These are phyloP conservation scores for Ceryle rudis DNA, from an alignment of 2,797 vertebrate genomes.

Conservation along the genomic window DNA sequence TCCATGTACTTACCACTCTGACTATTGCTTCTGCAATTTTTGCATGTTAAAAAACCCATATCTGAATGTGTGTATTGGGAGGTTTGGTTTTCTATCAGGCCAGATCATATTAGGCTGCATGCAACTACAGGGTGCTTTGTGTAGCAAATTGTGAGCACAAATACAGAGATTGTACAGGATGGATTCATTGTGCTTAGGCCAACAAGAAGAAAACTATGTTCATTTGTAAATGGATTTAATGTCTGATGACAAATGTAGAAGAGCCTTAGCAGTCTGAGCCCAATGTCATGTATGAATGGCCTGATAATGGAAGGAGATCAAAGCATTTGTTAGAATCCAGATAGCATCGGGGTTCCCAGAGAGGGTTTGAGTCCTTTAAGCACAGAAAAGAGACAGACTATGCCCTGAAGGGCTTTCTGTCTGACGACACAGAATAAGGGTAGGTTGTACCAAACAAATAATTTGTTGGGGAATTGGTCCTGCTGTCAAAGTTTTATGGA, in stretches of 20 bases:
- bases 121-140: not conserved
- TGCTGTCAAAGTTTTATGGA: not conserved
- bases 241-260: not conserved
- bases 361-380: not conserved
- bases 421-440: not conserved
- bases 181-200: not conserved
- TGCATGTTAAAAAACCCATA: not conserved
- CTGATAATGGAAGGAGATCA: not conserved
- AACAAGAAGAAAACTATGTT: not conserved
- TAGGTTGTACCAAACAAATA: not conserved
- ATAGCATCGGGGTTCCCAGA: not conserved
- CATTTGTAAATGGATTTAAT: not conserved
- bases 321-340: not conserved
- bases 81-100: accelerated
- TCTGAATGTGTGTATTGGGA: not conserved
- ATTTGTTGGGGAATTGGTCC: not conserved
- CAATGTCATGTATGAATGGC: not conserved
- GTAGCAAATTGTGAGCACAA: accelerated
- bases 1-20: not conserved
- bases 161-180: not conserved
- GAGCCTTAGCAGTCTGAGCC: not conserved
- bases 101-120: not conserved
- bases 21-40: not conserved
- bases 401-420: not conserved
- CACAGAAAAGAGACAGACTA: not conserved